Percentiles rank a stretch among this genome's conserved stretches.
Evolutionary conservation across 2,797 vertebrate genomes (phyloP).

Genomic region (Gastrophryne carolinensis): DNA sequence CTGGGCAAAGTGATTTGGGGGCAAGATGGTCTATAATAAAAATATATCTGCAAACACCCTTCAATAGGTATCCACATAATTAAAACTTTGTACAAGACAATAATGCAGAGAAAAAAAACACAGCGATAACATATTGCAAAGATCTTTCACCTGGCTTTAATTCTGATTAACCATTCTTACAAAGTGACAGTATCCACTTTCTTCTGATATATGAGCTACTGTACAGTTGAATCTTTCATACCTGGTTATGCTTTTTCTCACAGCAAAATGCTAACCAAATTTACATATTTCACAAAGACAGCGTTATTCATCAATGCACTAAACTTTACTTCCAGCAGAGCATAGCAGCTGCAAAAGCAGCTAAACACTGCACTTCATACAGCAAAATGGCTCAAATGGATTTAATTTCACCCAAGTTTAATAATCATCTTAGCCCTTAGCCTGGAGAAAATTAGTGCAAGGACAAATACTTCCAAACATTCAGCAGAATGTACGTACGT

Average conservation of each 20-base stretch:
- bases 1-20: too few relatives aligned
- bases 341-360: not conserved
- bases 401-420: not conserved
- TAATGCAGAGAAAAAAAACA: slow-evolving; percentile 57
- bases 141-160: slow-evolving; percentile 53
- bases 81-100: too few relatives aligned
- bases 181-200: slow-evolving; percentile 46
- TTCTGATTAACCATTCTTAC: slow-evolving; percentile 48
- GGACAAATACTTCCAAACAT: slow-evolving; percentile 25
- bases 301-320: slow-evolving; percentile 30
- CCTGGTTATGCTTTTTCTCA: slow-evolving; percentile 10
- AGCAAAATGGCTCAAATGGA: not conserved
- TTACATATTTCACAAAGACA: slow-evolving; percentile 38
- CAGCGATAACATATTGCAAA: slow-evolving; percentile 55
- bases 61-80: slow-evolving; percentile 36
- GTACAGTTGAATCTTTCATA: slow-evolving; percentile 35
- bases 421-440: slow-evolving; percentile 21
- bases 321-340: slow-evolving; percentile 4
- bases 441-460: slow-evolving; percentile 15
- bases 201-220: slow-evolving; percentile 25
- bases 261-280: slow-evolving; percentile 27
- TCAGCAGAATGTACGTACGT: slow-evolving; percentile 15
- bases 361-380: not conserved
- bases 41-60: slow-evolving; percentile 21
- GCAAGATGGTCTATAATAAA: slow-evolving; percentile 4